phyloP scores from a whole-genome alignment of 2,113 vertebrate species.

The Pipa parva region DNA sequence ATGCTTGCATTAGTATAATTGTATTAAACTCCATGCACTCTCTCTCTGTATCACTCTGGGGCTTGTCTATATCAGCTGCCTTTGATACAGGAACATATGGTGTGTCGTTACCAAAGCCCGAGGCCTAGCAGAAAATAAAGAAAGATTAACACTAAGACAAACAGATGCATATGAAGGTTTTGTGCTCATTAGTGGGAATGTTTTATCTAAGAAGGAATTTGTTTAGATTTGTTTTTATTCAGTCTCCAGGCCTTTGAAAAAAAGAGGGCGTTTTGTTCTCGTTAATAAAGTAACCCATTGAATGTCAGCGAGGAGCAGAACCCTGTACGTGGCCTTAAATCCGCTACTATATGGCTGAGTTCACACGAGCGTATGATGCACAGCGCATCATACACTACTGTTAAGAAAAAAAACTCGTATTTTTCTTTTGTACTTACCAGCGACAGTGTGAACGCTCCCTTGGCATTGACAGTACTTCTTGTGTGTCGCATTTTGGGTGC shows the following conservation, averaged over 20 bases:
- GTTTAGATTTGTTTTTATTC: constrained; percentile 37
- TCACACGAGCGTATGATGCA: too few species aligned
- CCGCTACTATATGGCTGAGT: too few species aligned
- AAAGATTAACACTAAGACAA: constrained; percentile 60
- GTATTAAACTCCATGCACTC: constrained; percentile 62
- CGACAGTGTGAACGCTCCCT: too few species aligned
- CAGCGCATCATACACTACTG: too few species aligned
- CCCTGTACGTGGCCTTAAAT: background rate
- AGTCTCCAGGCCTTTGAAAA: constrained; percentile 17
- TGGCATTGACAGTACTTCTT: too few species aligned
- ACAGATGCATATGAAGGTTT: constrained; percentile 42
- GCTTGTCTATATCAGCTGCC: constrained; percentile 49
- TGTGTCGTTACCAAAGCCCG: constrained; percentile 55
- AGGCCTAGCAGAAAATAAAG: constrained; percentile 42
- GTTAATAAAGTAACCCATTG: constrained; percentile 25
- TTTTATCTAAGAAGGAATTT: constrained; percentile 37
- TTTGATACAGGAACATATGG: constrained; percentile 62
- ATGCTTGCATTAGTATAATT: constrained; percentile 58
- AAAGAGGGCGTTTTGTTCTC: constrained; percentile 22
- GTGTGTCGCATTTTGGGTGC: too few species aligned
- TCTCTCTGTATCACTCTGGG: constrained; percentile 46
- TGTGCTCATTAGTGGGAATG: constrained; percentile 25
- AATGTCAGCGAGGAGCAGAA: background rate
- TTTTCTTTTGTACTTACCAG: too few species aligned
- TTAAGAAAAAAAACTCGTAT: too few species aligned